phyloP scores from a whole-genome alignment of 2,888 invertebrate species.

The Osmoderma eremita region DNA sequence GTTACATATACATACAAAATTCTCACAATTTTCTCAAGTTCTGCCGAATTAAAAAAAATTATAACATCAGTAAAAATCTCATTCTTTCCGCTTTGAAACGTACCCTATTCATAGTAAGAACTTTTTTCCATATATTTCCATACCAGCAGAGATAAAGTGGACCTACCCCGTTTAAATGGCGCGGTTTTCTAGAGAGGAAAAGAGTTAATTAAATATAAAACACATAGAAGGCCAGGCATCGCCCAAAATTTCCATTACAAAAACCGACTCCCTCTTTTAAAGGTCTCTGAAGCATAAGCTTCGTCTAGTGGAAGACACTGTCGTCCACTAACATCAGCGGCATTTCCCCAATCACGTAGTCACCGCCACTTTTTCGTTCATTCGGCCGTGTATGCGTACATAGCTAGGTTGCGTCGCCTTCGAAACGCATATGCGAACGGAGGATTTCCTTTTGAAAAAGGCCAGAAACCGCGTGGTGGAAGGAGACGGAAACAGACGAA shows the following conservation, averaged over 20 bases:
- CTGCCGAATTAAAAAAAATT: too few species aligned
- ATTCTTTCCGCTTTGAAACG: not conserved
- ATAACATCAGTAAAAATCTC: too few species aligned
- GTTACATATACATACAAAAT: too few species aligned
- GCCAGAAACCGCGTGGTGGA: not conserved
- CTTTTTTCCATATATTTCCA: constrained; percentile 23
- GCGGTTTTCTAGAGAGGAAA: not conserved
- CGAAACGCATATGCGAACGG: constrained; percentile 6
- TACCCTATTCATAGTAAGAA: not conserved
- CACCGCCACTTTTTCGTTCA: constrained; percentile 13
- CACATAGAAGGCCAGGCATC: constrained; percentile 18
- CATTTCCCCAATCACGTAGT: constrained; percentile 2
- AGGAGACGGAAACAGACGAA: constrained; percentile 5
- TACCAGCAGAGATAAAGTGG: constrained; percentile 22
- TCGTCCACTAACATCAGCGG: constrained; percentile 19
- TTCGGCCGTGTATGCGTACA: not conserved
- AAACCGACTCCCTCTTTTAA: constrained; percentile 5
- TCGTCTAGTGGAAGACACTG: not conserved
- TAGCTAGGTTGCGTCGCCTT: not conserved
- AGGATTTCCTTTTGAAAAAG: not conserved
- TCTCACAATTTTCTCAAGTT: too few species aligned
- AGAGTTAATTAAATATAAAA: constrained; percentile 31
- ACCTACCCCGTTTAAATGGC: not conserved
- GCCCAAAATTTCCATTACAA: constrained; percentile 34
- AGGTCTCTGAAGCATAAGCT: constrained; percentile 3